Percentiles rank a stretch among this genome's conserved stretches.
Evolutionary conservation across 2,888 invertebrate species (phyloP).

Genomic region (Drosophila imparisetae): DNA sequence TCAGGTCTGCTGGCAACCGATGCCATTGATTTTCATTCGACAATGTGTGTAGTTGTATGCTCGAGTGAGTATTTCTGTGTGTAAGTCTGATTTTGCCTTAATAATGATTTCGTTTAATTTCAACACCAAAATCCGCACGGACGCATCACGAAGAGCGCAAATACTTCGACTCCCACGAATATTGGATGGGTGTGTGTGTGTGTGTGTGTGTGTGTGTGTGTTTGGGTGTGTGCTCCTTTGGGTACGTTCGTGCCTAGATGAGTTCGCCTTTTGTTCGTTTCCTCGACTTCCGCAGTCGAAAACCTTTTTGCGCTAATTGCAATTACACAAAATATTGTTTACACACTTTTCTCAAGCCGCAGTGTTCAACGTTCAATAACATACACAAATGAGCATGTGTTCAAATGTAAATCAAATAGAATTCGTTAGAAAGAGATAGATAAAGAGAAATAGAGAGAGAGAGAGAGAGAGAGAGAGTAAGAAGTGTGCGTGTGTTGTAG

Average conservation of each 20-base stretch:
- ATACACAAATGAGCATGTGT: constrained; percentile 1
- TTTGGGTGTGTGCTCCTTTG: constrained; percentile 4
- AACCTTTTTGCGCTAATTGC: constrained; percentile 67
- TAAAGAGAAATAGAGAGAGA: not conserved
- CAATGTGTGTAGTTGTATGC: constrained; percentile 2
- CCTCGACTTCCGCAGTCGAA: constrained; percentile 35
- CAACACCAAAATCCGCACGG: constrained; percentile 56
- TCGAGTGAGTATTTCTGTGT: constrained; percentile 2
- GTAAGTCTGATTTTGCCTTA: constrained; percentile 4
- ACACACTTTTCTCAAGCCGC: constrained; percentile 37
- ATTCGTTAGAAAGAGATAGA: not conserved
- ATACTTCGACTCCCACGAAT: constrained; percentile 29
- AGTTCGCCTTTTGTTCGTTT: constrained; percentile 23
- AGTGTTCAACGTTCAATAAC: constrained; percentile 33
- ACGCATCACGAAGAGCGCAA: constrained; percentile 47
- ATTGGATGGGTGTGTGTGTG: not conserved
- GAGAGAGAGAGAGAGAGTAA: not conserved
- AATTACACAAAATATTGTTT: constrained; percentile 72
- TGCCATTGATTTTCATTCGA: constrained; percentile 44
- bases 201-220: not conserved
- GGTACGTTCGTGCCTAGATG: constrained; percentile 10
- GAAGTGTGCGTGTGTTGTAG: not conserved
- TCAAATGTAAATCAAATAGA: not conserved
- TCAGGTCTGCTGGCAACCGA: not conserved
- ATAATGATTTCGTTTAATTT: constrained; percentile 53